Base-by-base conservation (phyloP, 2,888 invertebrate genomes). In the Sipunculus nudus region DNA sequence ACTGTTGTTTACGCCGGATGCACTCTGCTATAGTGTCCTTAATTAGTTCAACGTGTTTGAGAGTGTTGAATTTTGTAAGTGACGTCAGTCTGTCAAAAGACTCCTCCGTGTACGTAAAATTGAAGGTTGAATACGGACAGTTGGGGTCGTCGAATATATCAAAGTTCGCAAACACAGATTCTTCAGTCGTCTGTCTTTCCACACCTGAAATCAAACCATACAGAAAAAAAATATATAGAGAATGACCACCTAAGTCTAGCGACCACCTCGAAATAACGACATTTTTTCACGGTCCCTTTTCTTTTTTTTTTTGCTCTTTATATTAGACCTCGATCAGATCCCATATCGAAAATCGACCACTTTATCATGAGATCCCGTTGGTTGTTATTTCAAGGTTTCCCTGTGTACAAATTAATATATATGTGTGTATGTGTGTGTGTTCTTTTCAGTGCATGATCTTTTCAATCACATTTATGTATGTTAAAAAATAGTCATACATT, bases 41-140 rank as follows among this genome's bases (percentile, higher is more conserved):
- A n/a, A 85, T 81, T 4, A 72, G 70, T 35, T 82, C 77, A 29
- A 83, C 52, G 57, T 81, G 77, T n/a, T 75, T 59, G 16, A 79
- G 66, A 0, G 84, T 83, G 72, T 85, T 85, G 70, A 82, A 85
- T 68, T 85, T 85, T 65, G 80, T 82, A 38, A 85, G 73, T 61
- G 81, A 66, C n/a, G 81, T 73, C 32, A 85, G 71, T n/a, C 84
- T 75, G 47, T 84, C 80, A 68, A 84, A 85, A 50, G 80, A 78
- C 26, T 71, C 57, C 31, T 80, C 70, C 0, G 79, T 75, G 71
- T 85, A 85, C 38, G 77, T 78, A 71, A 85, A 85, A 70, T 85
- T 85, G 70, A 82, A 84, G n/a, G 84, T 83, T 6, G 84, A 83
- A 67, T 81, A 85, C 1, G 84, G 78, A 5, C 78, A 76, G 5